These are phyloP conservation scores for Carcina quercana DNA, from an alignment of 2,888 invertebrate genomes.

Conservation along the genomic window DNA sequence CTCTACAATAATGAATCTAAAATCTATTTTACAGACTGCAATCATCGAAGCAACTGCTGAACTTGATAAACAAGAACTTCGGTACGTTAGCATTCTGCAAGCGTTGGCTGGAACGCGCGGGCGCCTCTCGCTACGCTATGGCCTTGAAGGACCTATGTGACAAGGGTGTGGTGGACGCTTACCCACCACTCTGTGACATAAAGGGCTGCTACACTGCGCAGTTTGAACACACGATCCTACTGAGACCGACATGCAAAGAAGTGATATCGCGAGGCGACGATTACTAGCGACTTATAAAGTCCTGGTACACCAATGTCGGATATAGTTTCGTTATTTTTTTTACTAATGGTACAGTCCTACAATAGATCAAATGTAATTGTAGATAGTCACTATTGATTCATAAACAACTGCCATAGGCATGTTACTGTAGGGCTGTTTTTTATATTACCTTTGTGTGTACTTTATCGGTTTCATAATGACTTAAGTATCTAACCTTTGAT, in stretches of 20 bases:
- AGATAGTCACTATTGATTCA: too few species aligned
- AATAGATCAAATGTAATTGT: too few species aligned
- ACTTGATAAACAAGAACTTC: conserved; percentile 96
- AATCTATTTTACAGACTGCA: conserved; percentile 77
- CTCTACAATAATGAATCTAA: not conserved
- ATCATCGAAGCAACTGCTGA: conserved; percentile 93
- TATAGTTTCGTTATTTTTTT: not conserved
- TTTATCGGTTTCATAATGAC: conserved; percentile 1
- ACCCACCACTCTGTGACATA: conserved; percentile 97
- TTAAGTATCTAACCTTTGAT: not conserved
- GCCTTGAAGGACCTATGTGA: conserved; percentile 98
- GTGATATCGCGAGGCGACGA: conserved; percentile 97
- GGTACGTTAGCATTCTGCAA: conserved; percentile 99
- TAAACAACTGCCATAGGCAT: too few species aligned
- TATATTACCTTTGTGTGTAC: not conserved
- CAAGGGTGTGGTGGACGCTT: conserved; percentile 97
- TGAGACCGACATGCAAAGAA: conserved; percentile 99
- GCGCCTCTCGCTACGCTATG: conserved; percentile 98
- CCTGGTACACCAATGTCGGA: not conserved
- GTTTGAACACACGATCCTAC: conserved; percentile 98
- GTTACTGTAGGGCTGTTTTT: too few species aligned
- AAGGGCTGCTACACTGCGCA: conserved; percentile 99
- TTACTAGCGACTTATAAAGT: conserved; percentile 76
- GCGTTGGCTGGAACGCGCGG: conserved; percentile 97
- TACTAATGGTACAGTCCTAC: conserved; percentile 1